Percentiles rank a stretch among this genome's conserved stretches.
Evolutionary conservation across 1,140 invertebrate genomes (phyloP).

Genomic region (Eubasilissa regina): DNA sequence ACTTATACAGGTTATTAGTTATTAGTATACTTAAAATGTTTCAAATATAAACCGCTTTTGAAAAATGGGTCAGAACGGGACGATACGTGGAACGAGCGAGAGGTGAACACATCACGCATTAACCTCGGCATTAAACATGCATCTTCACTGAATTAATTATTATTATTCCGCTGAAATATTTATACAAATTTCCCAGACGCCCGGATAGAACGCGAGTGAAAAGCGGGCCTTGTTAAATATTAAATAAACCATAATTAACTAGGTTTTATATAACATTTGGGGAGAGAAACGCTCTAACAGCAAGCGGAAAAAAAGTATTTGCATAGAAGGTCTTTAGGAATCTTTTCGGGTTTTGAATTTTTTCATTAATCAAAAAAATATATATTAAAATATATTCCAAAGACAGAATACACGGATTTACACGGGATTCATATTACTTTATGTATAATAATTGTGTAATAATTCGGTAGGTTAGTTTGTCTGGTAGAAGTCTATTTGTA

Average conservation of each 20-base stretch:
- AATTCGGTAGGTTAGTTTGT: too few species aligned
- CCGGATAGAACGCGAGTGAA: conserved; percentile 2
- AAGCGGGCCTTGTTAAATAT: conserved; percentile 42
- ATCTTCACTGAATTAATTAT: conserved; percentile 50
- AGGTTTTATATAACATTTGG: conserved; percentile 33
- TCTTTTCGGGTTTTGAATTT: neutral
- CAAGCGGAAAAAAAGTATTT: neutral
- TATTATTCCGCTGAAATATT: conserved; percentile 50
- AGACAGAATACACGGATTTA: too few species aligned
- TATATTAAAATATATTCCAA: too few species aligned
- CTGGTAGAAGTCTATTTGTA: too few species aligned
- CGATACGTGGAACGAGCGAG: conserved; percentile 26
- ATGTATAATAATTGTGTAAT: too few species aligned
- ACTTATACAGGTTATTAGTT: neutral
- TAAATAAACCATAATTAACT: conserved; percentile 43
- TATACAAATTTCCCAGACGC: conserved; percentile 50
- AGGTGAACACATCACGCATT: conserved; percentile 37
- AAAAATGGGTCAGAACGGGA: neutral
- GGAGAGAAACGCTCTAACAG: neutral
- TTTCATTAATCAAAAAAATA: neutral
- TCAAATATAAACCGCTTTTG: neutral
- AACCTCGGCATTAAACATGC: conserved; percentile 48
- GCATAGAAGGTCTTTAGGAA: neutral
- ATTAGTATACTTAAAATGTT: neutral
- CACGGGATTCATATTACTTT: too few species aligned